Percentiles rank a stretch among this genome's conserved stretches.
Conservation (phyloP, 1,140 invertebrate genomes). For the Apis mellifera region Amel_HAv3.1 CM009944.2:6897001-6897500, state of each 20-base stretch:
- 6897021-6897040: slow-evolving; percentile 13
- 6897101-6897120: background rate
- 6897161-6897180: slow-evolving; percentile 35
- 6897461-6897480: slow-evolving; percentile 63
- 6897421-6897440: slow-evolving; percentile 75
- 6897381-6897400: slow-evolving; percentile 41
- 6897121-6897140: slow-evolving; percentile 10
- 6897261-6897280: slow-evolving; percentile 79
- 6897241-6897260: slow-evolving; percentile 81
- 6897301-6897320: slow-evolving; percentile 81
- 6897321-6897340: slow-evolving; percentile 80
- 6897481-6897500: slow-evolving; percentile 4
- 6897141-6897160: slow-evolving; percentile 4
- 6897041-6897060: slow-evolving; percentile 39
- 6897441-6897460: slow-evolving; percentile 59
- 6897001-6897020: background rate
- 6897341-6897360: slow-evolving; percentile 57
- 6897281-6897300: slow-evolving; percentile 70
- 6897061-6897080: slow-evolving; percentile 34
- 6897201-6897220: slow-evolving; percentile 51
- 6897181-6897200: slow-evolving; percentile 39
- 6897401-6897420: slow-evolving; percentile 66
- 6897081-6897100: background rate
- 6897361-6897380: slow-evolving; percentile 56
- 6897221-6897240: slow-evolving; percentile 78